Evolutionary conservation across 2,797 vertebrate genomes (phyloP).

Genomic region (Platalea minor): DNA sequence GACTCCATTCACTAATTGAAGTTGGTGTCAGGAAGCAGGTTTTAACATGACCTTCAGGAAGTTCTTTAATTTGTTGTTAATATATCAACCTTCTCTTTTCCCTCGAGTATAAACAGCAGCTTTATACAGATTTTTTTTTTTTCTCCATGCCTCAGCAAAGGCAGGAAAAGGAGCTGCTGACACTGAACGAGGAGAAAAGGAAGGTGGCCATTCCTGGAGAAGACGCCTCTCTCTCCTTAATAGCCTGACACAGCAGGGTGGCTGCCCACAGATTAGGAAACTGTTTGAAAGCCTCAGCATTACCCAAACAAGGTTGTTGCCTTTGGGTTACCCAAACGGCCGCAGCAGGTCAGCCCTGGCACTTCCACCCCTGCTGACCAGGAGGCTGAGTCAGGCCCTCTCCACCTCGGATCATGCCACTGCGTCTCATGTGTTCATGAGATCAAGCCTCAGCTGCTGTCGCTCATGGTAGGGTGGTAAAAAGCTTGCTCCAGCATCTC

Average conservation of each 20-base stretch:
- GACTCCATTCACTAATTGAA: not conserved
- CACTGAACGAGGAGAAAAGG: not conserved
- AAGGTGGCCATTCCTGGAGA: not conserved
- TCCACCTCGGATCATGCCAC: not conserved
- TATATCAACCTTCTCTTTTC: not conserved
- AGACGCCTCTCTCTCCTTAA: not conserved
- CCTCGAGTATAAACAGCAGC: not conserved
- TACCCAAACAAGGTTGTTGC: not conserved
- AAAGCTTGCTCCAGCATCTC: not conserved
- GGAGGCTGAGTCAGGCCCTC: not conserved
- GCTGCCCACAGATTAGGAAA: conserved; percentile 29
- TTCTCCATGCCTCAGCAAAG: not conserved
- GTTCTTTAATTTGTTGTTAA: conserved; percentile 9
- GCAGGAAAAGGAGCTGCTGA: not conserved
- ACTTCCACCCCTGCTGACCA: not conserved
- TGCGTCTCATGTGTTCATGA: accelerated
- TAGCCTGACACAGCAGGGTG: not conserved
- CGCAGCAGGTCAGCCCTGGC: not conserved
- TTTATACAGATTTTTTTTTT: not conserved
- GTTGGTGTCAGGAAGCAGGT: not conserved
- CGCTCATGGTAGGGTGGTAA: accelerated
- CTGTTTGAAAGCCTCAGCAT: not conserved
- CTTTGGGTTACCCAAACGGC: not conserved
- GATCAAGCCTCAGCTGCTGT: not conserved
- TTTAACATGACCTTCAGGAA: conserved; percentile 25